phyloP scores from a whole-genome alignment of 2,113 vertebrate species.

The Canis aureus region DNA sequence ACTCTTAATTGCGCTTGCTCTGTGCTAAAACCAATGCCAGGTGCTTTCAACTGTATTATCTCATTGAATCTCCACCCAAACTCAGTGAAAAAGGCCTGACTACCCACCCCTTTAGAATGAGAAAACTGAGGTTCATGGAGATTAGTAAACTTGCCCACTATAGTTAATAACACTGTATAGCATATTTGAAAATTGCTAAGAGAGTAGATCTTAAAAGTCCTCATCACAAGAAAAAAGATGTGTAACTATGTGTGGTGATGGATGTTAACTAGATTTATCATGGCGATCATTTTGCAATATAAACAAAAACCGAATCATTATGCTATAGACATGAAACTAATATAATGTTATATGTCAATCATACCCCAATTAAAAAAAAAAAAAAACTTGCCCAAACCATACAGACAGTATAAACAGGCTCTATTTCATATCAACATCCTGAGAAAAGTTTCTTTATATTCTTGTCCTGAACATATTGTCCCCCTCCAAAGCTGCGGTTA shows the following conservation, averaged over 20 bases:
- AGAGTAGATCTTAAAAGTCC: constrained; percentile 1
- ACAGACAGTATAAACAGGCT: not conserved
- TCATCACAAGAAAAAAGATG: not conserved
- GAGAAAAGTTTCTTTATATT: constrained; percentile 8
- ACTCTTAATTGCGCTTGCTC: not conserved
- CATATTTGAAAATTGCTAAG: not conserved
- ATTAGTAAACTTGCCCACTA: constrained; percentile 7
- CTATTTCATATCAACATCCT: not conserved
- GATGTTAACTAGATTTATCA: not conserved
- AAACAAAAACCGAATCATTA: not conserved
- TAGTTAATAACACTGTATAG: not conserved
- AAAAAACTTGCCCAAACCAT: not conserved
- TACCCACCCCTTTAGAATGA: not conserved
- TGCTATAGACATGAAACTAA: not conserved
- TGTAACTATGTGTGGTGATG: not conserved
- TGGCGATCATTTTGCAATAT: not conserved
- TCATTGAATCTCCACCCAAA: not conserved
- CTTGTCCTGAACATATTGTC: not conserved
- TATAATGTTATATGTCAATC: not conserved
- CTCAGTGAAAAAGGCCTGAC: not conserved
- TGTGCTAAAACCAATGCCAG: not conserved
- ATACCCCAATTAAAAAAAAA: not conserved
- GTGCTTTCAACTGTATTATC: not conserved
- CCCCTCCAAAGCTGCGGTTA: constrained; percentile 21
- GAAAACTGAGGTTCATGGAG: not conserved